Percentiles rank a stretch among this genome's conserved stretches.
These are phyloP conservation scores for Apocheima hispidaria DNA, from an alignment of 2,888 invertebrate genomes.

Conservation along the genomic window DNA sequence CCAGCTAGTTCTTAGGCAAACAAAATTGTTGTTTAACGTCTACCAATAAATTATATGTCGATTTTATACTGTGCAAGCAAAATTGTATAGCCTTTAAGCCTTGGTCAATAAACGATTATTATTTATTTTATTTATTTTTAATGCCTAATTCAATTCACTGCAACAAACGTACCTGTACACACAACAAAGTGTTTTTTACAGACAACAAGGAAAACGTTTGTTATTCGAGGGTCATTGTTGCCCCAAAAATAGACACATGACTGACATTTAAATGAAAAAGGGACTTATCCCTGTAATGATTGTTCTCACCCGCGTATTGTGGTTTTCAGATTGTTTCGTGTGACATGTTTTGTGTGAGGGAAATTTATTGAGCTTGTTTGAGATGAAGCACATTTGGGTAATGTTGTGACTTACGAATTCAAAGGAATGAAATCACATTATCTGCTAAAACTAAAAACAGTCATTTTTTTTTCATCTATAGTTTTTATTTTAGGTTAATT, in stretches of 20 bases:
- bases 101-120: no score
- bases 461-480: no score
- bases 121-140: no score
- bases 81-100: no score
- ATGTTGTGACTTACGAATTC: conserved; percentile 14
- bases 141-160: no score
- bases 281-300: conserved; percentile 35
- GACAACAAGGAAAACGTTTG: conserved; percentile 25
- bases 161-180: background rate
- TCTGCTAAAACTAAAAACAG: no score
- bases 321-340: conserved; percentile 40
- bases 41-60: no score
- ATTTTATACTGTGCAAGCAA: no score
- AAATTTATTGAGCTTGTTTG: conserved; percentile 39
- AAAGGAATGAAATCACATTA: conserved; percentile 1
- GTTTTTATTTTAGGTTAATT: no score
- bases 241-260: conserved; percentile 37
- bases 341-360: conserved; percentile 40
- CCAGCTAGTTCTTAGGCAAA: no score
- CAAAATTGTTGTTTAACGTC: no score
- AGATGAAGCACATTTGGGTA: conserved; percentile 22
- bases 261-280: conserved; percentile 39
- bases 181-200: background rate
- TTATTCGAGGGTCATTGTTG: conserved; percentile 35
- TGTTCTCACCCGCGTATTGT: conserved; percentile 38